These are phyloP conservation scores for Halisarca cf. caerulea DNA, from an alignment of 37 sponge, comb jelly and placozoan genomes.

Conservation along the genomic window DNA sequence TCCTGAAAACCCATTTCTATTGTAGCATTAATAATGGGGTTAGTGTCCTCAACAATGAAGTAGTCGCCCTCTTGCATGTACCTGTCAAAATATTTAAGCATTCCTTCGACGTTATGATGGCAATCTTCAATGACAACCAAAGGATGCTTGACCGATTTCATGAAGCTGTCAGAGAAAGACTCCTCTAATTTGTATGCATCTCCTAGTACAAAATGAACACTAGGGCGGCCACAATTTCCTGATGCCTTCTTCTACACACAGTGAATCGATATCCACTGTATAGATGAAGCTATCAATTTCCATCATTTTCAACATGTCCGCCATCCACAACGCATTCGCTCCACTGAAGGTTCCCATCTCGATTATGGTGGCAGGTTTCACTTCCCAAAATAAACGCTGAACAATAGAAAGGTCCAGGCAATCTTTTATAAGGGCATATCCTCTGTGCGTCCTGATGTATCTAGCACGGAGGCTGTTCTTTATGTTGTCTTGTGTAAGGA, in stretches of 20 bases:
- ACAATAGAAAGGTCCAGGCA: constrained; percentile 1
- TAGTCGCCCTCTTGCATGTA: constrained; percentile 38
- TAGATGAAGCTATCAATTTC: neutral
- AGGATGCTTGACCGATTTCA: constrained; percentile 14
- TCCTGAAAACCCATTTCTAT: neutral
- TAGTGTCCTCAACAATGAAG: constrained; percentile 34
- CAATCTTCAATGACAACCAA: too few species aligned
- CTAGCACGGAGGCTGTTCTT: neutral
- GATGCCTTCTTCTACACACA: neutral
- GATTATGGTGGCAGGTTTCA: constrained; percentile 16
- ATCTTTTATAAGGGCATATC: constrained; percentile 1
- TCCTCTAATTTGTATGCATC: constrained; percentile 7
- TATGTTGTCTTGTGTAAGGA: neutral
- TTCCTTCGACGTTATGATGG: too few species aligned
- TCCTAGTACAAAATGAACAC: constrained; percentile 17
- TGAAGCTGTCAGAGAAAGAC: constrained; percentile 15
- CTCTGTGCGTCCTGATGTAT: neutral
- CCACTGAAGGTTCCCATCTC: constrained; percentile 40
- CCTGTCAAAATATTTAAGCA: constrained; percentile 24
- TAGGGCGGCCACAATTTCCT: constrained; percentile 1
- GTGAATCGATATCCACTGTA: constrained; percentile 13
- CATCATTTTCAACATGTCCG: constrained; percentile 14
- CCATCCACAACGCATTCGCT: constrained; percentile 29
- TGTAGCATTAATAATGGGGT: constrained; percentile 1
- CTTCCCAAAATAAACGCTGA: constrained; percentile 1